phyloP scores from a whole-genome alignment of 2,797 vertebrate genomes.

The Manis pentadactyla region DNA sequence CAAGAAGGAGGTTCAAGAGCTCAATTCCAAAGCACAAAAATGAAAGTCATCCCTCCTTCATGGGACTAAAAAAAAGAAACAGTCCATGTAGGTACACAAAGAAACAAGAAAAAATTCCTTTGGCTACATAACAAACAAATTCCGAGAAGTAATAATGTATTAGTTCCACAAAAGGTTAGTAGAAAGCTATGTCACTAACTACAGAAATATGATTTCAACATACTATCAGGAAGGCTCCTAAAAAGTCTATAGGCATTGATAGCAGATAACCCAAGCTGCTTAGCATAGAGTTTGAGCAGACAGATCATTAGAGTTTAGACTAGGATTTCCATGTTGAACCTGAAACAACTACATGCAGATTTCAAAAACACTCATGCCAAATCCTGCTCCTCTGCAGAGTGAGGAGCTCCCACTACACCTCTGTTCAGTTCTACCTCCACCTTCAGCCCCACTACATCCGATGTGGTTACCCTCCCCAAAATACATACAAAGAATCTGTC shows the following conservation, averaged over 20 bases:
- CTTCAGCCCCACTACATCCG: background rate
- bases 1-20: background rate
- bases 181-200: slow-evolving; percentile 14
- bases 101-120: background rate
- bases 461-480: background rate
- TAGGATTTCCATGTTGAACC: background rate
- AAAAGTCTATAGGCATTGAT: background rate
- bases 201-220: background rate
- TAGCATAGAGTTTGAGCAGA: background rate
- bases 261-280: background rate
- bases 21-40: slow-evolving; percentile 25
- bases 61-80: background rate
- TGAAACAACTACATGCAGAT: background rate
- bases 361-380: background rate
- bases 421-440: background rate
- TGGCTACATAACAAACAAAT: background rate
- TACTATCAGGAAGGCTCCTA: background rate
- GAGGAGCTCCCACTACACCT: background rate
- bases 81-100: background rate
- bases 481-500: background rate
- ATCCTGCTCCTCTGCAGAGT: background rate
- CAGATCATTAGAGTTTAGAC: background rate
- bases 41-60: background rate
- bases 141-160: background rate
- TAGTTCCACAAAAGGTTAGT: background rate